Evolutionary conservation across 2,888 invertebrate species (phyloP).

Genomic region (Cryptophagus acutangulus): DNA sequence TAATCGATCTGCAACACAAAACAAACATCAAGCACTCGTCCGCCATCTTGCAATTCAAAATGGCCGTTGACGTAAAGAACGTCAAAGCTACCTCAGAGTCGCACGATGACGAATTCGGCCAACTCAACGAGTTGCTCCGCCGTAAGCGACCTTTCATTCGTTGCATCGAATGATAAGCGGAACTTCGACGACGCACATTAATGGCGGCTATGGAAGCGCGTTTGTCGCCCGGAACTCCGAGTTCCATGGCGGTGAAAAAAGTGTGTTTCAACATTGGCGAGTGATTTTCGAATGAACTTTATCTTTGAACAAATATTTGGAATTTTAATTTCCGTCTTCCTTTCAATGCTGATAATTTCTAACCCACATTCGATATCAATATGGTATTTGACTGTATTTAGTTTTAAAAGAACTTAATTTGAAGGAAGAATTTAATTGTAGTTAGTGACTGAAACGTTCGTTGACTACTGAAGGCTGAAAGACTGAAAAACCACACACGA

Average conservation of each 20-base stretch:
- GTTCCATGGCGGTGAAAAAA: slow-evolving; percentile 35
- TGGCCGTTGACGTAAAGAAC: neutral
- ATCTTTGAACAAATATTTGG: slow-evolving; percentile 1
- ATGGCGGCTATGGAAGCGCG: slow-evolving; percentile 30
- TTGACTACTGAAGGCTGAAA: too few relatives aligned
- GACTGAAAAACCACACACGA: too few relatives aligned
- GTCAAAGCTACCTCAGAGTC: slow-evolving; percentile 7
- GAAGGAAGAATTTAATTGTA: too few relatives aligned
- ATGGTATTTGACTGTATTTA: too few relatives aligned
- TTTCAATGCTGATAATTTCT: too few relatives aligned
- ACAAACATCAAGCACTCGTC: neutral
- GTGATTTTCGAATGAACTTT: too few relatives aligned
- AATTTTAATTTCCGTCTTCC: too few relatives aligned
- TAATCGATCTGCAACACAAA: slow-evolving; percentile 65
- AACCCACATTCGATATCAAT: too few relatives aligned
- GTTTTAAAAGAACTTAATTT: too few relatives aligned
- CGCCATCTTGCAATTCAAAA: neutral
- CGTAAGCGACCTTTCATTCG: slow-evolving; percentile 31
- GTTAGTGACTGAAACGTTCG: too few relatives aligned
- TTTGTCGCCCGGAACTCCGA: slow-evolving; percentile 31
- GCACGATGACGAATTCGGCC: slow-evolving; percentile 36
- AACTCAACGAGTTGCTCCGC: slow-evolving; percentile 41
- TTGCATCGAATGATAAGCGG: slow-evolving; percentile 25
- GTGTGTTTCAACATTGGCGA: slow-evolving; percentile 47
- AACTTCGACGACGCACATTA: slow-evolving; percentile 26